Evolutionary conservation across 1,140 invertebrate species (phyloP).

Genomic region (Camponotus vicinus): DNA sequence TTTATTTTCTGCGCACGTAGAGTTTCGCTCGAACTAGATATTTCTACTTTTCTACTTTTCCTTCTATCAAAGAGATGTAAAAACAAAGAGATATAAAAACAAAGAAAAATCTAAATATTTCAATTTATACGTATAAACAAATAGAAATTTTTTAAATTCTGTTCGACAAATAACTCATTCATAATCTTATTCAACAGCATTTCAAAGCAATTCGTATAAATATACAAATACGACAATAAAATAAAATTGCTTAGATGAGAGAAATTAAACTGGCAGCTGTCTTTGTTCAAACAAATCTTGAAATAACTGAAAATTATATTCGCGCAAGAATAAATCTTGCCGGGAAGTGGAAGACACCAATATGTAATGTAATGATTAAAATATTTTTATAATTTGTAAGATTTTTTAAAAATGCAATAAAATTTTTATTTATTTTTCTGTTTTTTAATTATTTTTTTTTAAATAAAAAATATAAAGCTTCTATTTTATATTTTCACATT

Average conservation of each 20-base stretch:
- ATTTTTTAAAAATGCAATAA: conserved; percentile 3
- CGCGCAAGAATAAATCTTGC: not conserved
- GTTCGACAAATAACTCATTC: not conserved
- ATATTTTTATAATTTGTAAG: not conserved
- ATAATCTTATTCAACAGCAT: not conserved
- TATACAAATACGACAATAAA: not conserved
- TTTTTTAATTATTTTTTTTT: not conserved
- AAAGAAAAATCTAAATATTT: not conserved
- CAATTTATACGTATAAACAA: not conserved
- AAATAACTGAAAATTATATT: not conserved
- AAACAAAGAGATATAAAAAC: not conserved
- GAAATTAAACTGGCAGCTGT: not conserved
- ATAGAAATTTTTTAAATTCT: not conserved
- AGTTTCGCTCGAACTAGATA: not conserved
- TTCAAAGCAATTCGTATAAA: not conserved
- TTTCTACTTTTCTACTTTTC: conserved; percentile 20
- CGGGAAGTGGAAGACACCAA: not conserved
- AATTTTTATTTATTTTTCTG: not conserved
- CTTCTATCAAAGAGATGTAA: not conserved
- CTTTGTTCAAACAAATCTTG: not conserved
- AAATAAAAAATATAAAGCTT: not conserved
- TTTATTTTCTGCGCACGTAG: not conserved
- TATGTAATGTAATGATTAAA: not conserved
- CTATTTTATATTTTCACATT: not conserved
- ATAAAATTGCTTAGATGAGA: not conserved